These are phyloP conservation scores for Nixonia krombeini DNA, from an alignment of 1,140 invertebrate species.

Conservation along the genomic window DNA sequence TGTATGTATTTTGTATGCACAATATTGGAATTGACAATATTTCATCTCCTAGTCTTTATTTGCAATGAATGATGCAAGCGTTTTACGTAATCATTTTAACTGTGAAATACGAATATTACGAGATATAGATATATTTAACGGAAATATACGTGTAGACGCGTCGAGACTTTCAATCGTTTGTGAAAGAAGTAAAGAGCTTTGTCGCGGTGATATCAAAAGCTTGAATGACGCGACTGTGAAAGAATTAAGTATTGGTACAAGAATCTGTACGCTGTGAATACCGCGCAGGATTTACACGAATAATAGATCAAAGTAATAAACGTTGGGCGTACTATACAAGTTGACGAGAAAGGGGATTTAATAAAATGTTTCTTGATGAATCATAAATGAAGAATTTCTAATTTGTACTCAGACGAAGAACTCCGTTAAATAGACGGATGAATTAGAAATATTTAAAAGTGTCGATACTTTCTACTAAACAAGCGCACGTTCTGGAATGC, in stretches of 20 bases:
- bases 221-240: conserved; percentile 60
- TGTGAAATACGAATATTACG: no score
- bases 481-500: no score
- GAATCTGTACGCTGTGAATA: conserved; percentile 58
- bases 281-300: conserved; percentile 52
- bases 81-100: no score
- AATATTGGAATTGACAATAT: no score
- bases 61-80: no score
- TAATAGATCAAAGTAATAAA: no score
- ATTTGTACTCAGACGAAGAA: background rate
- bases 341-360: background rate
- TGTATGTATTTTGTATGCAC: no score
- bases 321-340: background rate
- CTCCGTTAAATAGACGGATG: no score
- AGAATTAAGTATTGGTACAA: conserved; percentile 61
- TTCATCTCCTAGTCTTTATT: no score
- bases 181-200: conserved; percentile 60
- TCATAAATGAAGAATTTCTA: background rate
- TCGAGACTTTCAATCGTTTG: conserved; percentile 50
- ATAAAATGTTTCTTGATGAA: background rate
- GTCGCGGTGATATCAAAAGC: conserved; percentile 61
- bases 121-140: background rate
- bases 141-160: background rate
- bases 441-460: no score
- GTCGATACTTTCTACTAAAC: no score